Base-by-base conservation (phyloP, 2,888 invertebrate species). In the Eutolmus rufibarbis region DNA sequence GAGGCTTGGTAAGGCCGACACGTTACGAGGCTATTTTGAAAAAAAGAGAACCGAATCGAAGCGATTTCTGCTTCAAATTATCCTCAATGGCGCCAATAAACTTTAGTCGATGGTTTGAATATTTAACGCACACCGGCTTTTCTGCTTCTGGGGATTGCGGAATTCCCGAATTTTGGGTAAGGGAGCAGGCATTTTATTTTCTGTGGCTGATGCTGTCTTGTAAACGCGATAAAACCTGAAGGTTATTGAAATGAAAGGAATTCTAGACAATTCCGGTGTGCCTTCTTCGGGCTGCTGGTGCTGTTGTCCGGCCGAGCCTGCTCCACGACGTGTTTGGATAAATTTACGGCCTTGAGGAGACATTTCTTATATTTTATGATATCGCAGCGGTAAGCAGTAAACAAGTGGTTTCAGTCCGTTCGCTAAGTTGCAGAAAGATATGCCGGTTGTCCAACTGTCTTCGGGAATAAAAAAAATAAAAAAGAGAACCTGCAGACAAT, bases 221-320 rank as follows among this genome's bases (percentile, higher is more conserved):
- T 37, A 46, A 78, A 23, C 12, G 9, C 19, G 43, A 37, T 78
- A 78, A 78, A 78, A 40, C n/a, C 43, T 43, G 78, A 78, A 78
- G 78, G 78, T 78, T 78, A 78, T 78, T 78, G 78, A 78, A 40
- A 78, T 40, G 78, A 78, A 78, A 78, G 78, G 78, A 78, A 78
- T 40, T 78, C 78, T 78, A 78, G 78, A 78, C 78, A 78, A 78
- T 43, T 23, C 37, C 40, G 37, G 78, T 78, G 78, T 66, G 66
- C 66, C 66, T 66, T 66, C 66, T 28, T 66, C 66, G 12, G 66
- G 66, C 66, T 66, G 66, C 28, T 12, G 66, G 66, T 28, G 23
- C 12, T 66, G 66, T 66, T 28, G 66, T 28, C 66, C 66, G 23
- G 28, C 66, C 66, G 51, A 66, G 66, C 66, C 28, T 66, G 66